phyloP scores from a whole-genome alignment of 2,888 invertebrate genomes.

The Eupithecia inturbata region DNA sequence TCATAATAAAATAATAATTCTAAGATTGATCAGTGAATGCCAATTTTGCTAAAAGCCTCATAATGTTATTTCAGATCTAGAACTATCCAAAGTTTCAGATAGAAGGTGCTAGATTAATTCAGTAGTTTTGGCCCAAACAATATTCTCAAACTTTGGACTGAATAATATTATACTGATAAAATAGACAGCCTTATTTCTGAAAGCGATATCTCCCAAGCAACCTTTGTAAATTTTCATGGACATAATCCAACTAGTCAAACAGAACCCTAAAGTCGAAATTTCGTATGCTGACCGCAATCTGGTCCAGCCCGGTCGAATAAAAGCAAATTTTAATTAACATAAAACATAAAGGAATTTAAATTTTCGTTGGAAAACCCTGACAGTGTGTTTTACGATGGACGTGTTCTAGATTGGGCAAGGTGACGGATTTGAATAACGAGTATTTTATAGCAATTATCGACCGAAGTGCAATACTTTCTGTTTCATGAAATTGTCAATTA shows the following conservation, averaged over 20 bases:
- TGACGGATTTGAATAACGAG: conserved; percentile 15
- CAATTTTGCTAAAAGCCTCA: too few relatives aligned
- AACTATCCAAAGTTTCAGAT: background rate
- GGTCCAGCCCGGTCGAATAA: conserved; percentile 57
- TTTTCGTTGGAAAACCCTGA: conserved; percentile 39
- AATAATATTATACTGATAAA: background rate
- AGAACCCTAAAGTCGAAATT: conserved; percentile 55
- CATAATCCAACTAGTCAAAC: background rate
- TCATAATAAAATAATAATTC: too few relatives aligned
- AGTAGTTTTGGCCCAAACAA: background rate
- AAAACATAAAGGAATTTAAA: conserved; percentile 57
- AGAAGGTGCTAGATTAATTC: background rate
- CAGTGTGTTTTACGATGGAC: conserved; percentile 36
- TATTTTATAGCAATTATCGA: conserved; percentile 2
- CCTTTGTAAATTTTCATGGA: background rate
- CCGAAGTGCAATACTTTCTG: background rate
- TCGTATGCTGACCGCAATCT: conserved; percentile 60
- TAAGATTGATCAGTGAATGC: too few relatives aligned
- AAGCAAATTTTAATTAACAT: conserved; percentile 68
- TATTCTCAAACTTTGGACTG: too few relatives aligned
- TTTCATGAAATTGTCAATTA: background rate
- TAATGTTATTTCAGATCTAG: too few relatives aligned
- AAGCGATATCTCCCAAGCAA: background rate
- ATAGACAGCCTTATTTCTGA: background rate
- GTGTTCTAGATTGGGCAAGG: conserved; percentile 23